Evolutionary conservation across 2,888 invertebrate species (phyloP), one percentile per base, ranked within the genome.

Genomic region (Drosophila koepferae): DNA sequence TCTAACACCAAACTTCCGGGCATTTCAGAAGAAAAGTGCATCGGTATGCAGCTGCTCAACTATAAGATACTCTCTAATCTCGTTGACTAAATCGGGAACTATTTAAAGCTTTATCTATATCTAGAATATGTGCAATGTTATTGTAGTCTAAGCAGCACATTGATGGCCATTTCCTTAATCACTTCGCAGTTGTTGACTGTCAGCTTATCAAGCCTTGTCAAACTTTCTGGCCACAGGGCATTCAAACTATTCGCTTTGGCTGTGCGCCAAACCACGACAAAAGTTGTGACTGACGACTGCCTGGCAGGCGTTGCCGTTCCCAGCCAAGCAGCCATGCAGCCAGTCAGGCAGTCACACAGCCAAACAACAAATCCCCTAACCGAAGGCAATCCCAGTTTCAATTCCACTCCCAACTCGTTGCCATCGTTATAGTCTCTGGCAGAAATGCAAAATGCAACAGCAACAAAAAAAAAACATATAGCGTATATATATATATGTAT

Each of bases 211-310:
- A 62, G 51, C 61, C 77, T 44, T 40, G 41, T 60, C 43, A 16
- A 38, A n/a, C 18, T 48, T 18, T 46, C 49, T 16, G 28, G 58
- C 48, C 62, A 63, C 56, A 61, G 72, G 76, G 72, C 61, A 72
- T 44, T 48, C 53, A 56, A 77, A 74, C 77, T 68, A 77, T 80
- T 68, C 74, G 81, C 74, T 86, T 89, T 86, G 85, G 85, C 90
- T 72, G 65, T 63, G 61, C 72, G 85, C 85, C 85, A 86, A 85
- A 75, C 89, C 85, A 85, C 90, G 77, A 87, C 90, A 89, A 85
- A 89, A 85, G 89, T 85, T 89, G 72, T 86, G 87, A 86, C 84
- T 89, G 89, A 89, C 81, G 89, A 86, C 80, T 88, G 88, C 72
- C 78, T 86, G 88, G 77, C 78, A 78, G 83, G 88, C 88, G 80